A percentile compares a stretch with the other conserved stretches of the same genome.
Evolutionary conservation across 2,797 vertebrate species (phyloP).

Genomic region (Bufotes viridis): DNA sequence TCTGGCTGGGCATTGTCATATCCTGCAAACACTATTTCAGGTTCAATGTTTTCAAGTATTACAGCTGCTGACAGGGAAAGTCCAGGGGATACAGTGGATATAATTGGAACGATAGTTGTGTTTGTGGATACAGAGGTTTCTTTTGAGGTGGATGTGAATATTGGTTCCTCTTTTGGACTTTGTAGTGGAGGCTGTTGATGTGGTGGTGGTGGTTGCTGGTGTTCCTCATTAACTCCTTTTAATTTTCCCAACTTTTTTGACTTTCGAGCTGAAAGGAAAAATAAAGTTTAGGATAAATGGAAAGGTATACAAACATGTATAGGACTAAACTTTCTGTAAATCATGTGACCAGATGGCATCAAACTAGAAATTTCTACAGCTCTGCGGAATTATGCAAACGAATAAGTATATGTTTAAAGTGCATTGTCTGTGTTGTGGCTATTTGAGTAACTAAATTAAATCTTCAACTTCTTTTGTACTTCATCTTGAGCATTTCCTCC

Average conservation of each 20-base stretch:
- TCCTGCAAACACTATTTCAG: slow-evolving; percentile 91
- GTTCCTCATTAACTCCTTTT: slow-evolving; percentile 90
- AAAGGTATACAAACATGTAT: not conserved
- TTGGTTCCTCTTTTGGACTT: slow-evolving; percentile 85
- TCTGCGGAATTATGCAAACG: not conserved
- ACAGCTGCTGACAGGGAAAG: slow-evolving; percentile 85
- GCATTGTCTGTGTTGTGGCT: not conserved
- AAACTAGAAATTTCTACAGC: not conserved
- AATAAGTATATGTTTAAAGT: not conserved
- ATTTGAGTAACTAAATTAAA: not conserved
- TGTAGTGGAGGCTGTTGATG: slow-evolving; percentile 74
- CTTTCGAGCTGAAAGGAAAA: slow-evolving; percentile 85
- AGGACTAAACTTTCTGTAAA: not conserved
- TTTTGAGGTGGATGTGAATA: slow-evolving; percentile 85
- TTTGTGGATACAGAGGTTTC: slow-evolving; percentile 80
- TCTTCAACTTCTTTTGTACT: not conserved
- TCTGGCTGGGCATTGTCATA: slow-evolving; percentile 92
- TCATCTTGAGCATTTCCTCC: no score
- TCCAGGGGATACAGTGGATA: slow-evolving; percentile 83
- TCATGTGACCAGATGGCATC: not conserved
- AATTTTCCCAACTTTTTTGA: slow-evolving; percentile 97
- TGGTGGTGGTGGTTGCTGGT: slow-evolving; percentile 66
- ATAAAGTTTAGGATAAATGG: not conserved
- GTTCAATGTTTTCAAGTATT: slow-evolving; percentile 94
- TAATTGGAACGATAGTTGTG: slow-evolving; percentile 87